Conservation (phyloP, 1,140 invertebrate species). For the Asobara japonica region DNA sequence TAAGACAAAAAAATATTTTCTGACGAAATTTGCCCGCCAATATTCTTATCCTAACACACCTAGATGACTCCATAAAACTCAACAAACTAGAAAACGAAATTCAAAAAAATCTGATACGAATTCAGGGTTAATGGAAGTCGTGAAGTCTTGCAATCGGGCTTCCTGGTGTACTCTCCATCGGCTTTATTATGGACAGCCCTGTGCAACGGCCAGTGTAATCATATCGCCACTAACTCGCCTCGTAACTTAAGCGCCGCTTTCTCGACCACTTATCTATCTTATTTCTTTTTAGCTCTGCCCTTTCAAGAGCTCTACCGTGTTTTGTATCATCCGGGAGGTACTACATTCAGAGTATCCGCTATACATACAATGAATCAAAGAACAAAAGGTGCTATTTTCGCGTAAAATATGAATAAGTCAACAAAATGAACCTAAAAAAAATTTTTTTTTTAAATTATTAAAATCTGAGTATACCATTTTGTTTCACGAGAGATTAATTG, state of each 20-base stretch:
- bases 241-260: constrained; percentile 29
- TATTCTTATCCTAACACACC: constrained; percentile 3
- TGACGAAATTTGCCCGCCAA: not conserved
- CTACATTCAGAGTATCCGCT: constrained; percentile 5
- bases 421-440: too few relatives aligned
- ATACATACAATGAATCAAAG: not conserved
- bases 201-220: constrained; percentile 23
- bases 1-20: too few relatives aligned
- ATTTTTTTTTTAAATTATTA: too few relatives aligned
- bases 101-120: constrained; percentile 18
- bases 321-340: constrained; percentile 9
- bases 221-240: constrained; percentile 29
- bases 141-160: constrained; percentile 32
- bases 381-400: not conserved
- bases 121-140: constrained; percentile 33
- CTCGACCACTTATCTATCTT: constrained; percentile 31
- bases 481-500: too few relatives aligned
- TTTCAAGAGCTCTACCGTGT: constrained; percentile 33
- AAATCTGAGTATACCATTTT: too few relatives aligned
- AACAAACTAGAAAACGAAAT: constrained; percentile 7
- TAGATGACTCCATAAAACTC: constrained; percentile 3
- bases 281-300: constrained; percentile 29
- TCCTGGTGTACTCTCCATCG: constrained; percentile 31
- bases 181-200: constrained; percentile 31
- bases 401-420: not conserved